phyloP scores from a whole-genome alignment of 2,797 vertebrate genomes.

The Acanthurus leucopareius region DNA sequence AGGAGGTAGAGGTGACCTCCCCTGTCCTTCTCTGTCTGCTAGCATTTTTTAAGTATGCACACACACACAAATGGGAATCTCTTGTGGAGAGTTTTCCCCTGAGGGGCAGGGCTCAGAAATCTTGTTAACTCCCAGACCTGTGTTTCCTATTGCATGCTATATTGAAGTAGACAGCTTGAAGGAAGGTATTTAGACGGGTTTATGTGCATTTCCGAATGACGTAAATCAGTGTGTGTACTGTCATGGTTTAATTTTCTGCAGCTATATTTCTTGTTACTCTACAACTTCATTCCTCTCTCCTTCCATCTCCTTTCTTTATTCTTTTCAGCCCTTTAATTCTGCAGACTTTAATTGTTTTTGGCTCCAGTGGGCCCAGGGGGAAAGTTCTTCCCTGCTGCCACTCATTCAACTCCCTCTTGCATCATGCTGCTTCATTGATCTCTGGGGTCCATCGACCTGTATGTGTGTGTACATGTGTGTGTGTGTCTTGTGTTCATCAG shows the following conservation, averaged over 20 bases:
- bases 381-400: slow-evolving; percentile 60
- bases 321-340: slow-evolving; percentile 41
- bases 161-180: slow-evolving; percentile 36
- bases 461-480: slow-evolving; percentile 29
- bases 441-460: slow-evolving; percentile 56
- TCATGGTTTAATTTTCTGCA: slow-evolving; percentile 29
- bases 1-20: slow-evolving; percentile 72
- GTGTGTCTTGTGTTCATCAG: slow-evolving; percentile 55
- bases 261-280: slow-evolving; percentile 28
- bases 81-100: slow-evolving; percentile 19
- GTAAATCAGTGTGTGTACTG: slow-evolving; percentile 25
- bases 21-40: slow-evolving; percentile 57
- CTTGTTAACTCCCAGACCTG: slow-evolving; percentile 49
- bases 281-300: slow-evolving; percentile 26
- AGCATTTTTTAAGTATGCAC: slow-evolving; percentile 29
- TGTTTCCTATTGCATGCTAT: slow-evolving; percentile 44
- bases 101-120: slow-evolving; percentile 36
- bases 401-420: slow-evolving; percentile 59
- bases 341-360: slow-evolving; percentile 54
- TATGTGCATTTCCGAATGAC: slow-evolving; percentile 30
- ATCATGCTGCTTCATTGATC: slow-evolving; percentile 71
- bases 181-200: slow-evolving; percentile 50
- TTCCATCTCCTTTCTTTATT: slow-evolving; percentile 1
- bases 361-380: slow-evolving; percentile 53
- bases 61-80: slow-evolving; percentile 40